Evolutionary conservation across 2,797 vertebrate species (phyloP).

Genomic region (Anabas testudineus): DNA sequence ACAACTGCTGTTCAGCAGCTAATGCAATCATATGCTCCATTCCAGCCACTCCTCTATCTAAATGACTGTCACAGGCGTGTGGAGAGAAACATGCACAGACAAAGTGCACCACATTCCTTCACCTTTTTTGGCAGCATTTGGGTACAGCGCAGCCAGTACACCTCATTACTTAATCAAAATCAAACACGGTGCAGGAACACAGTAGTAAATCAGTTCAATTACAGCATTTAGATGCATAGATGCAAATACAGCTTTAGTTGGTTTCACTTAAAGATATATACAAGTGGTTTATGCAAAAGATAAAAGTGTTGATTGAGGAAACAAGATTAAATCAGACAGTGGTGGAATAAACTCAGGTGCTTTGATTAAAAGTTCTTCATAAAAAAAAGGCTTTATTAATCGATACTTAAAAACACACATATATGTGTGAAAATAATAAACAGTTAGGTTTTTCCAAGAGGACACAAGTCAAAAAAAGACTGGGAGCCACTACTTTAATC

Average conservation of each 20-base stretch:
- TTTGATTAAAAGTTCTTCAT: no score
- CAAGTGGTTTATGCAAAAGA: neutral
- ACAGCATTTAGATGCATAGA: neutral
- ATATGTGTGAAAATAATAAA: no score
- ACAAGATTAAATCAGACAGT: neutral
- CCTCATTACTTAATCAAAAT: conserved; percentile 35
- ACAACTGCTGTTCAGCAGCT: conserved; percentile 41
- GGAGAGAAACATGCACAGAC: conserved; percentile 21
- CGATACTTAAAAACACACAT: no score
- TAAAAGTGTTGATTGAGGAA: neutral
- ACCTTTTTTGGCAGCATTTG: conserved; percentile 65
- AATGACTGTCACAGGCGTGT: conserved; percentile 50
- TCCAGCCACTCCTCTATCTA: conserved; percentile 47
- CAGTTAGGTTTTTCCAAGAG: no score
- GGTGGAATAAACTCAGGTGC: neutral
- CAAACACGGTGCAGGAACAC: conserved; percentile 27
- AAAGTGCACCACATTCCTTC: conserved; percentile 54
- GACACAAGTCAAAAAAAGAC: no score
- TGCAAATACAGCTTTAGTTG: neutral
- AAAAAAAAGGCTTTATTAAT: no score
- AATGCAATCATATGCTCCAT: conserved; percentile 51
- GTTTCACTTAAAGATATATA: conserved; percentile 1
- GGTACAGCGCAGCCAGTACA: neutral
- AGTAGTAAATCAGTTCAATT: conserved; percentile 27
- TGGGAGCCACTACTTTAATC: neutral